phyloP scores from a whole-genome alignment of 2,888 invertebrate species.

The Campaea margaritaria region DNA sequence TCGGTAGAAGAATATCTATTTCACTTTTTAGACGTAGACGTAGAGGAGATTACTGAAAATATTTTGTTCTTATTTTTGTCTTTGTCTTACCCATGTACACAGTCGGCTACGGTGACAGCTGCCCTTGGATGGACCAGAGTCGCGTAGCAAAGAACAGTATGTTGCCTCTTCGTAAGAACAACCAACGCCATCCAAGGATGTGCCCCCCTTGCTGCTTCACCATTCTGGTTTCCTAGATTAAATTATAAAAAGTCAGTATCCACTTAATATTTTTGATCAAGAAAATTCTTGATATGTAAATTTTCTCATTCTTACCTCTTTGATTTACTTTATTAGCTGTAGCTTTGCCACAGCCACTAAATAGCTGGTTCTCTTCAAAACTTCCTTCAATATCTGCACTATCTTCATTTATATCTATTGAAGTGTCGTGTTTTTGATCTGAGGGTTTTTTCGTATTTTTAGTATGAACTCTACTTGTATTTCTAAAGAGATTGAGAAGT shows the following conservation, averaged over 20 bases:
- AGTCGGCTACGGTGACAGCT: constrained; percentile 71
- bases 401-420: constrained; percentile 40
- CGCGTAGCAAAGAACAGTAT: constrained; percentile 70
- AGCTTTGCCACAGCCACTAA: constrained; percentile 64
- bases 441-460: constrained; percentile 56
- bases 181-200: constrained; percentile 74
- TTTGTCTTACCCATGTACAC: constrained; percentile 63
- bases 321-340: constrained; percentile 23
- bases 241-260: background rate
- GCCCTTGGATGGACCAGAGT: constrained; percentile 73
- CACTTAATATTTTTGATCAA: background rate
- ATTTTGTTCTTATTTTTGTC: too few species aligned
- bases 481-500: constrained; percentile 65
- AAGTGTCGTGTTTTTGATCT: constrained; percentile 50
- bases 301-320: constrained; percentile 22
- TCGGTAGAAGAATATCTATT: too few species aligned
- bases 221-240: constrained; percentile 53
- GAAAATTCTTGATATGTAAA: background rate
- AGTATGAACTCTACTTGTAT: constrained; percentile 56
- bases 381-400: constrained; percentile 48
- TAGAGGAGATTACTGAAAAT: too few species aligned
- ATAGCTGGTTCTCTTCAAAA: constrained; percentile 55
- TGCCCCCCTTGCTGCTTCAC: constrained; percentile 56
- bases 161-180: constrained; percentile 60
- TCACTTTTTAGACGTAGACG: too few species aligned